A percentile compares a stretch with the other conserved stretches of the same genome.
phyloP scores from a whole-genome alignment of 2,113 vertebrate species.

The Cheirogaleus medius region DNA sequence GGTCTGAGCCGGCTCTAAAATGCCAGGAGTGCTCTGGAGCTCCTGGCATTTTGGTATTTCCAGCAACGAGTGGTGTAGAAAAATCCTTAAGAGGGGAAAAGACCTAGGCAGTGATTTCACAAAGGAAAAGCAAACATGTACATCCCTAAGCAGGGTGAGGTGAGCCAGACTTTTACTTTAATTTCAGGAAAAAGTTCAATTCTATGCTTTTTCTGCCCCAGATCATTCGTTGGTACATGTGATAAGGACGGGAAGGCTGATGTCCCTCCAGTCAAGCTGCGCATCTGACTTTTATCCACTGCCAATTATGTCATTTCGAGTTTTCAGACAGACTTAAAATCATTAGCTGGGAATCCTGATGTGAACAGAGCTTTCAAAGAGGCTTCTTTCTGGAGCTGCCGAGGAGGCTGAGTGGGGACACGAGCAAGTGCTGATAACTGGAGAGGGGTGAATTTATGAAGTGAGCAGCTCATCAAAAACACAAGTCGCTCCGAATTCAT shows the following conservation, averaged over 20 bases:
- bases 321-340: slow-evolving; percentile 32
- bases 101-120: not conserved
- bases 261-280: not conserved
- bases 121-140: not conserved
- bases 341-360: not conserved
- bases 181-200: not conserved
- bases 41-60: slow-evolving; percentile 39
- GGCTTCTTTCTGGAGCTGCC: not conserved
- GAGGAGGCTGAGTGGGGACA: not conserved
- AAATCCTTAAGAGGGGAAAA: not conserved
- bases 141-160: not conserved
- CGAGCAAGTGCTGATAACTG: slow-evolving; percentile 41
- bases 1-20: not conserved
- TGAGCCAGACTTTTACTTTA: not conserved
- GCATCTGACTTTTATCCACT: not conserved
- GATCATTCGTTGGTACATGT: not conserved
- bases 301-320: not conserved
- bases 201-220: not conserved
- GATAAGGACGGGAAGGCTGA: accelerated
- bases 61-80: slow-evolving; percentile 34
- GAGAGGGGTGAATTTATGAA: slow-evolving; percentile 54
- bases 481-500: slow-evolving; percentile 46
- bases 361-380: not conserved
- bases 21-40: not conserved
- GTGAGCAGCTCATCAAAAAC: slow-evolving; percentile 52